Evolutionary conservation across 2,797 vertebrate genomes (phyloP).

Genomic region (Schizopygopsis malacanthus): DNA sequence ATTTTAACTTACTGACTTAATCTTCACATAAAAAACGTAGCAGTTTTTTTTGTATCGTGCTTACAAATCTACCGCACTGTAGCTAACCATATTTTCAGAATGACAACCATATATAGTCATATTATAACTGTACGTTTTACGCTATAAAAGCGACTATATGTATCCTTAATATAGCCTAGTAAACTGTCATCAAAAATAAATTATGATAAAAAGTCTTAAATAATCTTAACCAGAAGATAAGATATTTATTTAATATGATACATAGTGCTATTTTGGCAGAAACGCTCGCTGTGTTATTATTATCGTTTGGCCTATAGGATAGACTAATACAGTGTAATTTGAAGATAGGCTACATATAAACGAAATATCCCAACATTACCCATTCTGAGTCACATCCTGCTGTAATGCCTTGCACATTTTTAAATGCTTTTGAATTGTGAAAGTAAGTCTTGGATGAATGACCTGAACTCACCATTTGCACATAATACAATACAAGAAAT

Average conservation of each 20-base stretch:
- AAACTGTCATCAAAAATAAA: background rate
- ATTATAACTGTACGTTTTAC: background rate
- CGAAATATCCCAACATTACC: background rate
- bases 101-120: background rate
- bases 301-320: background rate
- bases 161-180: background rate
- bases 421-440: background rate
- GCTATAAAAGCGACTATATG: background rate
- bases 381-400: too few species aligned
- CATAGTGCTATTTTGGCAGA: too few species aligned
- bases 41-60: too few species aligned
- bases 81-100: background rate
- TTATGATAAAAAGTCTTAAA: background rate
- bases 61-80: background rate
- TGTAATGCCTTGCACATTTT: background rate
- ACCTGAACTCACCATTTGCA: background rate
- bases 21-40: background rate
- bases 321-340: background rate
- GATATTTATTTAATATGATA: background rate
- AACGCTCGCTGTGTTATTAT: background rate
- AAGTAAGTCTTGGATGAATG: background rate
- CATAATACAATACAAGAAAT: background rate
- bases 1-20: background rate
- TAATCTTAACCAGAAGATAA: background rate
- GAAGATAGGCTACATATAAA: background rate